Base-by-base conservation (phyloP, 2,888 invertebrate species). In the Himalopsyche anomala region DNA sequence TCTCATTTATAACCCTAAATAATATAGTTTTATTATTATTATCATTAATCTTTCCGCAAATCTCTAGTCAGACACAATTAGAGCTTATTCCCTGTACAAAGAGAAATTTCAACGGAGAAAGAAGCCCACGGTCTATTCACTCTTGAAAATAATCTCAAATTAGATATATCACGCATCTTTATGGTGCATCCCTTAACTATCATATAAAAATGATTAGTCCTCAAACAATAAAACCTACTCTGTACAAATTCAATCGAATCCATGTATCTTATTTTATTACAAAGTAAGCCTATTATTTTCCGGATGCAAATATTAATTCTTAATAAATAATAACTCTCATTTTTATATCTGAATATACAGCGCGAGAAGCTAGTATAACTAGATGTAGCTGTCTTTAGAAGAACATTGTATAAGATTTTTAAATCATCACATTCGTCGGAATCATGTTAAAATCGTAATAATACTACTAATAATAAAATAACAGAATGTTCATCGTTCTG, bases 401-500 rank as follows among this genome's bases (percentile, higher is more conserved):
- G 74, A 62, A 83, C 69, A 80, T 69, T 45, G 51, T 84, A 54
- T 82, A 81, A 87, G 83, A 84, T 84, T 51, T 54, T 54, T 51
- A 82, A 87, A 85, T 40, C 54, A 80, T 74, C n/a, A 51, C 81
- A 17, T 82, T n/a, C 36, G 19, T 28, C 45, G 36, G n/a, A 42
- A 81, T 45, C 69, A 69, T 19, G 19, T 28, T 17, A n/a, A 19
- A 42, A 81, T 45, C 69, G 40, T 82, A 55, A 84, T 84, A 42
- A 84, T 54, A 45, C 36, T 81, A 84, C 38, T 82, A 55, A 51
- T 38, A 82, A 82, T 85, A 83, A 85, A 86, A 84, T 62, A 82
- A 87, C 85, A 85, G 87, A 82, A 84, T 84, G 85, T 38, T 79
- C n/a, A 62, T 45, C 85, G 82, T 87, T 85, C 85, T 85, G 82